Evolutionary conservation across 2,113 vertebrate species (phyloP).

Genomic region (Sylvilagus bachmani): DNA sequence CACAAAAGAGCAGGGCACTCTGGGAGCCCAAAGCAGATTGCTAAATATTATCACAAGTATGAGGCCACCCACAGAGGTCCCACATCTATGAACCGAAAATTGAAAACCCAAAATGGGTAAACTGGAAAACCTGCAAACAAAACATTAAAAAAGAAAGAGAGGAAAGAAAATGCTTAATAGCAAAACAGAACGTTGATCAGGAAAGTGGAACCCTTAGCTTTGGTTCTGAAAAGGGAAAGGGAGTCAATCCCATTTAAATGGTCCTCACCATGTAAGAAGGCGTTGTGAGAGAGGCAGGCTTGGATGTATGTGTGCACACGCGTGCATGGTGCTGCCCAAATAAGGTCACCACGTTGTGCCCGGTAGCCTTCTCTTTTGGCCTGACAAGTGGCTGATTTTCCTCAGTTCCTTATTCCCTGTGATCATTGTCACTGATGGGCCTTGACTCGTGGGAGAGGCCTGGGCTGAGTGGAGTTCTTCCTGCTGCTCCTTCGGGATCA

Average conservation of each 20-base stretch:
- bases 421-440: background rate
- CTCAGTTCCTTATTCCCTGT: background rate
- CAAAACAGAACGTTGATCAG: conserved; percentile 9
- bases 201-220: background rate
- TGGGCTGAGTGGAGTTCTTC: background rate
- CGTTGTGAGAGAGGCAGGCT: background rate
- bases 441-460: background rate
- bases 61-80: conserved; percentile 62
- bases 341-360: background rate
- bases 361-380: background rate
- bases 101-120: conserved; percentile 73
- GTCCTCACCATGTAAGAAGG: background rate
- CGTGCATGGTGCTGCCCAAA: background rate
- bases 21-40: conserved; percentile 54
- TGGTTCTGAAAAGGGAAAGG: conserved; percentile 16
- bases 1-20: conserved; percentile 63
- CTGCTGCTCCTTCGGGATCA: background rate
- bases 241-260: background rate
- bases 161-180: conserved; percentile 48
- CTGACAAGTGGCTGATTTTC: background rate
- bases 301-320: background rate
- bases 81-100: conserved; percentile 69
- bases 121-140: conserved; percentile 66
- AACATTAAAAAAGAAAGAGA: conserved; percentile 65
- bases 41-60: conserved; percentile 76